Evolutionary conservation across 2,888 invertebrate species (phyloP), one percentile per base, ranked within the genome.

Genomic region (Cremastobaeus sp.): DNA sequence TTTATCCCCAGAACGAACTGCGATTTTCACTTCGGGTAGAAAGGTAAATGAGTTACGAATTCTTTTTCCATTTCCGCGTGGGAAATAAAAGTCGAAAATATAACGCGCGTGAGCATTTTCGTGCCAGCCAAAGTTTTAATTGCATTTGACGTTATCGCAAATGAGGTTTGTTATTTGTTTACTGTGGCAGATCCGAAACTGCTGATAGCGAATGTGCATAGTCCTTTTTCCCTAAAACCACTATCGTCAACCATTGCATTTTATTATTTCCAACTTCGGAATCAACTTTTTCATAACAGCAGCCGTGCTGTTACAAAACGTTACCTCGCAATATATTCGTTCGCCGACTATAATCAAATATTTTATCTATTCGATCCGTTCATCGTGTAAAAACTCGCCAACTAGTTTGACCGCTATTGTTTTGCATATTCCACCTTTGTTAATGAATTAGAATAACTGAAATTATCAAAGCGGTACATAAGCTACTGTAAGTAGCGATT

Each of bases 1-100:
- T 57, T 57, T 50, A 57, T 43, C 35, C 32, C 28, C 45, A 14
- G n/a, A 34, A 20, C 35, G 4, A 55, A 57, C 21, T 41, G 9
- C 28, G 20, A 65, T 57, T 57, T 48, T 39, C 48, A 32, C 14
- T 41, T 48, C 15, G 1, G 18, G 8, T 8, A 12, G 17, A 48
- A 55, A 50, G 48, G 32, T 48, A 60, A 60, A 65, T 55, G 47
- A 65, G 47, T 47, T 32, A 41, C 34, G 45, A 45, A 45, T 43
- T 52, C 50, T 41, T 62, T 50, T 41, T 18, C 14, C 45, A 34
- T 45, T 45, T 59, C 28, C 35, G 14, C 35, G 14, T 21, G 12
- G 25, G 37, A 47, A 47, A 59, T 47, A 30, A 47, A 47, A 47
- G 37, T 50, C 43, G 12, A 52, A 32, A 62, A 62, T 62, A 52